Evolutionary conservation across 2,888 invertebrate species (phyloP).

Genomic region (Congeria kusceri): DNA sequence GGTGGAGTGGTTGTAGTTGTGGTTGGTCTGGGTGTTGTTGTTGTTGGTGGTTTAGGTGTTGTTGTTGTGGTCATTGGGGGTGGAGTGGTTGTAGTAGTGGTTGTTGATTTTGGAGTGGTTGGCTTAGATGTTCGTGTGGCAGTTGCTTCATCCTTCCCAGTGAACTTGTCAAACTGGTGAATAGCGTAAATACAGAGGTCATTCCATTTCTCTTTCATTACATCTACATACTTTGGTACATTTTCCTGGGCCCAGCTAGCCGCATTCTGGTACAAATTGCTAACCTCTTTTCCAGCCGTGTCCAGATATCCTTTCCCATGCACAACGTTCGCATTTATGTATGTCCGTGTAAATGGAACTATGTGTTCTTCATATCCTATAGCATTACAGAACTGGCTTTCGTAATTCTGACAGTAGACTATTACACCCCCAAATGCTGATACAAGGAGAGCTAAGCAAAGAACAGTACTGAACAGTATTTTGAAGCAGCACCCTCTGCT

Average conservation of each 20-base stretch:
- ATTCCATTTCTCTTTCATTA: constrained; percentile 40
- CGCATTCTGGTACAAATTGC: constrained; percentile 20
- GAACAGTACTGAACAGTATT: constrained; percentile 47
- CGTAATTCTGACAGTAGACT: constrained; percentile 54
- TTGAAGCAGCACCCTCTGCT: constrained; percentile 42
- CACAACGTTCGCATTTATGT: constrained; percentile 44
- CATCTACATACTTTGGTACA: constrained; percentile 26
- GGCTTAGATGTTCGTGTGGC: constrained; percentile 25
- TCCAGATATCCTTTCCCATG: constrained; percentile 31
- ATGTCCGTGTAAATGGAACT: constrained; percentile 49
- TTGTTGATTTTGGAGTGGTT: constrained; percentile 18
- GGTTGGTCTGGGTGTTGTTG: constrained; percentile 32
- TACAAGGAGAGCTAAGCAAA: constrained; percentile 40
- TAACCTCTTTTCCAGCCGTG: constrained; percentile 14
- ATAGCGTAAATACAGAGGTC: constrained; percentile 15
- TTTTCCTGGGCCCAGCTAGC: constrained; percentile 45
- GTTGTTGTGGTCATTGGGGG: constrained; percentile 44
- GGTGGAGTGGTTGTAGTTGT: constrained; percentile 28
- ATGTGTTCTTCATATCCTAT: constrained; percentile 45
- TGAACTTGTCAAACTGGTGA: constrained; percentile 1
- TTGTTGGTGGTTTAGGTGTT: constrained; percentile 50
- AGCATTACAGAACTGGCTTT: constrained; percentile 51
- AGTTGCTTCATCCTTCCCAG: constrained; percentile 1
- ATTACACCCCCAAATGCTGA: constrained; percentile 39
- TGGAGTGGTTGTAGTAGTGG: constrained; percentile 38